phyloP scores from a whole-genome alignment of 2,888 invertebrate genomes.

The Callyntrura sp. region DNA sequence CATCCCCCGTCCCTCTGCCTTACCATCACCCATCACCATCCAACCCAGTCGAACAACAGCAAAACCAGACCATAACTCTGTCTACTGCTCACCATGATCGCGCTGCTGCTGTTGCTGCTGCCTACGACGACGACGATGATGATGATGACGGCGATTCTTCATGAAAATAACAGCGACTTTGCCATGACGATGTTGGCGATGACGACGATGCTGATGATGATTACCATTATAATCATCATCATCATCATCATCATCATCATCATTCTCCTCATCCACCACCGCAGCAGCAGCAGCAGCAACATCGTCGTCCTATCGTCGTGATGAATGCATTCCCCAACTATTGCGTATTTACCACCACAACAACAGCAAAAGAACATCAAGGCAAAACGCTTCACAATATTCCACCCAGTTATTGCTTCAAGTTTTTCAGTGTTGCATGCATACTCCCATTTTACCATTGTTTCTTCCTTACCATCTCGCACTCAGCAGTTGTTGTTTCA shows the following conservation, averaged over 20 bases:
- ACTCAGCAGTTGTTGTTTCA: too few relatives aligned
- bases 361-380: background rate
- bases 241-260: slow-evolving; percentile 9
- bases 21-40: slow-evolving; percentile 12
- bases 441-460: too few relatives aligned
- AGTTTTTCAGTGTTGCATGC: slow-evolving; percentile 57
- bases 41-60: background rate
- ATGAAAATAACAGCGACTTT: background rate
- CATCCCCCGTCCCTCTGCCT: background rate
- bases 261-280: background rate
- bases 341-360: too few relatives aligned
- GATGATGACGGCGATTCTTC: slow-evolving; percentile 9
- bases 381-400: background rate
- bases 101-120: too few relatives aligned
- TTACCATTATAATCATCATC: background rate
- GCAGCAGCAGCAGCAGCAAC: background rate
- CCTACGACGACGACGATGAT: slow-evolving; percentile 4
- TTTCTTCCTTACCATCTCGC: too few relatives aligned
- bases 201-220: slow-evolving; percentile 6
- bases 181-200: background rate
- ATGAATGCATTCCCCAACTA: too few relatives aligned
- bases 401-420: too few relatives aligned
- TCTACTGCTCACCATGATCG: too few relatives aligned
- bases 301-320: too few relatives aligned
- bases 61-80: slow-evolving; percentile 28